Conservation (phyloP, 2,797 vertebrate genomes). For the Euphonia xanthogaster region DNA sequence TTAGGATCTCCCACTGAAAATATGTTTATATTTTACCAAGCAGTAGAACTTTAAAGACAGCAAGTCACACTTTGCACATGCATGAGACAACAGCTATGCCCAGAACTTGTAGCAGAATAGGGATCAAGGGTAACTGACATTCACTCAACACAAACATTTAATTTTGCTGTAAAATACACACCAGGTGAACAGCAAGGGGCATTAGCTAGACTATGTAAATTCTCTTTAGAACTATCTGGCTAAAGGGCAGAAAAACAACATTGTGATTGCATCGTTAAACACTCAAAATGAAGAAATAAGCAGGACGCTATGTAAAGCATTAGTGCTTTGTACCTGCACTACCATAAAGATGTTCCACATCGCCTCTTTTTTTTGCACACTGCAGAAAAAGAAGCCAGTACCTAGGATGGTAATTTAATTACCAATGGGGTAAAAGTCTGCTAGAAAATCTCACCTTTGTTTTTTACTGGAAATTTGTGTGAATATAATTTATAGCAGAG, state of each 20-base stretch:
- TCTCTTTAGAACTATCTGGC: neutral
- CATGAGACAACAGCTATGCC: neutral
- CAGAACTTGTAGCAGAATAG: neutral
- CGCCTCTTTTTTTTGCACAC: neutral
- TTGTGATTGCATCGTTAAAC: constrained; percentile 25
- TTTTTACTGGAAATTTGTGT: neutral
- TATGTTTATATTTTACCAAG: neutral
- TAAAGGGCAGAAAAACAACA: constrained; percentile 22
- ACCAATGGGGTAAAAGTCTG: neutral
- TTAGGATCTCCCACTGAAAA: neutral
- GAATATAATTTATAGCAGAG: neutral
- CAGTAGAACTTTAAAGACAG: neutral
- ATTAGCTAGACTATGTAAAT: neutral
- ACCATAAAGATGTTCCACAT: neutral
- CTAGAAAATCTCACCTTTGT: neutral
- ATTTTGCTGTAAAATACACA: neutral
- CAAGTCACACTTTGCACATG: constrained; percentile 22
- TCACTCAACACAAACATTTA: constrained; percentile 1
- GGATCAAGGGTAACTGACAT: neutral
- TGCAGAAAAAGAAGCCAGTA: neutral
- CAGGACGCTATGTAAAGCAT: neutral
- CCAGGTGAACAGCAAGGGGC: neutral
- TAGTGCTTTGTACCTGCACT: neutral
- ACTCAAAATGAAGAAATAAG: constrained; percentile 54
- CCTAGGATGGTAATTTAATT: neutral